phyloP scores from a whole-genome alignment of 1,140 invertebrate genomes.

The Eumaeus atala region DNA sequence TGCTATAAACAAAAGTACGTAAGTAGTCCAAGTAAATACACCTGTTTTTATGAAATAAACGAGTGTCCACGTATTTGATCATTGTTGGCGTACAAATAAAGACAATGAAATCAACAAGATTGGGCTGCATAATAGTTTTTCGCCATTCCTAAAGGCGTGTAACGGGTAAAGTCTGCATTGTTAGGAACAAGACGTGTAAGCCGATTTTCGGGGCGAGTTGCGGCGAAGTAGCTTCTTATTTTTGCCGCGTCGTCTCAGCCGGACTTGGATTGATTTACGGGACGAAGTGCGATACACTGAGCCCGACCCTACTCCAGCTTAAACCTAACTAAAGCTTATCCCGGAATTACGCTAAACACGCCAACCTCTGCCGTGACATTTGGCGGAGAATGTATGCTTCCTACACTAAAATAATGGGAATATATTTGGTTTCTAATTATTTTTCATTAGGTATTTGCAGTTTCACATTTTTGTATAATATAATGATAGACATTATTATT shows the following conservation, averaged over 20 bases:
- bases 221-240: constrained; percentile 44
- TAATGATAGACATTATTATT: too few species aligned
- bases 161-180: constrained; percentile 23
- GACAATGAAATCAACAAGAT: too few species aligned
- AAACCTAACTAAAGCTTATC: constrained; percentile 48
- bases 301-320: constrained; percentile 46
- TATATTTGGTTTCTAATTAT: background rate
- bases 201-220: constrained; percentile 40
- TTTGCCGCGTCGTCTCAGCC: constrained; percentile 51
- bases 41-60: too few species aligned
- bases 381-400: constrained; percentile 30
- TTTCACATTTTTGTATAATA: too few species aligned
- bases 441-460: too few species aligned
- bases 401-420: background rate
- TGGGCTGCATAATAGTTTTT: too few species aligned
- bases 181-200: constrained; percentile 35
- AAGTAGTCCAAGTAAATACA: too few species aligned
- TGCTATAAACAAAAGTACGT: too few species aligned
- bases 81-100: too few species aligned
- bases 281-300: constrained; percentile 43
- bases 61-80: too few species aligned
- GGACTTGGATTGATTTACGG: constrained; percentile 57
- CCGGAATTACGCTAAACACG: constrained; percentile 53
- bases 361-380: constrained; percentile 41
- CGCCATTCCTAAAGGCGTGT: too few species aligned